Base-by-base conservation (phyloP, 2,888 invertebrate species). In the Orchestes rusci region DNA sequence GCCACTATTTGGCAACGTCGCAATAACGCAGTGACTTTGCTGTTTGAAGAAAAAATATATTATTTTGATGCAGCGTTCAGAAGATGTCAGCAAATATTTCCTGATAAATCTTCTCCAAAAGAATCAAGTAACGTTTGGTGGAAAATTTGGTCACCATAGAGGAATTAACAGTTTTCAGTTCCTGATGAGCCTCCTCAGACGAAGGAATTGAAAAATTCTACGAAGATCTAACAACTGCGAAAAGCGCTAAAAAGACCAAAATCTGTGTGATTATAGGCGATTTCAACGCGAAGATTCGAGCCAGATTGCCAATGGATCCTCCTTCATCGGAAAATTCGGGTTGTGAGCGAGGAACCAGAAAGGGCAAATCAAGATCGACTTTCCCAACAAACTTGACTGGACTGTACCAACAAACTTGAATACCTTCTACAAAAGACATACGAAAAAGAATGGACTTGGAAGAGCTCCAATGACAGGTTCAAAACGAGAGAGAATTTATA, bases 101-200 rank as follows among this genome's bases (percentile, higher is more conserved):
- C n/a, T n/a, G n/a, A n/a, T n/a, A n/a, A n/a, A n/a, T n/a, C n/a
- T n/a, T n/a, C n/a, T n/a, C n/a, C n/a, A n/a, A n/a, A n/a, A n/a
- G n/a, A n/a, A n/a, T n/a, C n/a, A n/a, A n/a, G n/a, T n/a, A n/a
- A n/a, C n/a, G n/a, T n/a, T n/a, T n/a, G n/a, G n/a, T n/a, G n/a
- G n/a, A n/a, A n/a, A n/a, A n/a, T n/a, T n/a, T n/a, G n/a, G n/a
- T n/a, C n/a, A n/a, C n/a, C n/a, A n/a, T n/a, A n/a, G n/a, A n/a
- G n/a, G n/a, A n/a, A n/a, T n/a, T n/a, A n/a, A n/a, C n/a, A n/a
- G n/a, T n/a, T n/a, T n/a, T n/a, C n/a, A n/a, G n/a, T n/a, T n/a
- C n/a, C n/a, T n/a, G n/a, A n/a, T n/a, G n/a, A 23, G n/a, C 30
- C 30, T 30, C 30, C 30, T 7, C 30, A 30, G 30, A 30, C 30